Evolutionary conservation across 2,113 vertebrate genomes (phyloP), one percentile per base, ranked within the genome.

Genomic region (Patagioenas fasciata): DNA sequence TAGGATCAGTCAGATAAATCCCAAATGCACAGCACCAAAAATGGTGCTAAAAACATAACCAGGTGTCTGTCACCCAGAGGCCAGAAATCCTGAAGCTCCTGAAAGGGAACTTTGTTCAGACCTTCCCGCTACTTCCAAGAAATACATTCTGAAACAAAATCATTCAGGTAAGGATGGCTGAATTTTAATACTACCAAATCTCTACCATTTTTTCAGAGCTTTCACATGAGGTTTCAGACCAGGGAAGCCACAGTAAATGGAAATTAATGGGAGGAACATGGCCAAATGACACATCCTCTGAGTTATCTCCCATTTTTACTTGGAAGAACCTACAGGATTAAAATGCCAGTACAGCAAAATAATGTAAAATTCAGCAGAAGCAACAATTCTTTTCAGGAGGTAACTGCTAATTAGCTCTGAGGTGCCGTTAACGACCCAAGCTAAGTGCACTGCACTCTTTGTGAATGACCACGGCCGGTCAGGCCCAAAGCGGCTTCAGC

Each of bases 391-490:
- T 67, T 53, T 11, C 56, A 44, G 48, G 15, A 69, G 54, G 13
- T 40, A 25, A 53, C 12, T 5, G 53, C 10, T 18, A 32, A 48
- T 3, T 2, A 3, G 15, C 50, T n/a, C 50, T 42, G 36, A 75
- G 56, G 6, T 60, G 26, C 29, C 24, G 53, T 15, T 34, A 32
- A 15, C 4, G 67, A 60, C 2, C 6, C 38, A 10, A n/a, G 66
- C 81, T 5, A 32, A 64, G 24, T 15, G 19, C 44, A 16, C 6
- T 1, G 13, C 40, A 6, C 11, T 0, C 16, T 21, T 56, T 11
- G 29, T 12, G 31, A 34, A 36, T 1, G 21, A 56, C 80, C 34
- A 15, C 0, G 0, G 28, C 13, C 29, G 16, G 7, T 11, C 16
- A 29, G 11, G 8, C 73, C 53, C 58, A 47, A 24, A 58, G 36